Evolutionary conservation across 2,888 invertebrate genomes (phyloP).

Genomic region (Crepidodera aurea): DNA sequence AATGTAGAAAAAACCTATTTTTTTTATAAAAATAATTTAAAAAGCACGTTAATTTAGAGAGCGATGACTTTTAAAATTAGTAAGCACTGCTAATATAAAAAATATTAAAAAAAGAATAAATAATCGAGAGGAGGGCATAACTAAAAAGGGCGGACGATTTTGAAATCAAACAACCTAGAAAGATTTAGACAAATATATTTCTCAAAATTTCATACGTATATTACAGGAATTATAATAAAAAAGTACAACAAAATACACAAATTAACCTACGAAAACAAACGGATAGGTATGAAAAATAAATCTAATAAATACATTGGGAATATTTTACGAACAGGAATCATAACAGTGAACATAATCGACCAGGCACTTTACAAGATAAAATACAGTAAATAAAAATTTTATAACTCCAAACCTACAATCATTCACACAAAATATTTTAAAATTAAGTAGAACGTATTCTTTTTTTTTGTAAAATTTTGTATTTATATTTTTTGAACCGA

Average conservation of each 20-base stretch:
- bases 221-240: conserved; percentile 42
- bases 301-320: conserved; percentile 12
- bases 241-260: conserved; percentile 40
- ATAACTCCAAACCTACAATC: conserved; percentile 1
- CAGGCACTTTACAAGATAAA: neutral
- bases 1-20: too few species aligned
- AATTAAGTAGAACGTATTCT: neutral
- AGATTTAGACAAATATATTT: conserved; percentile 35
- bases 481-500: neutral
- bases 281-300: conserved; percentile 1
- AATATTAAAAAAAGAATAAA: too few species aligned
- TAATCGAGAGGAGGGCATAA: too few species aligned
- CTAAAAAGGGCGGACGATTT: too few species aligned
- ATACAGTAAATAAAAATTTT: conserved; percentile 1
- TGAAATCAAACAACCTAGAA: neutral
- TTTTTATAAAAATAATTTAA: too few species aligned
- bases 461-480: neutral
- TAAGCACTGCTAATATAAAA: too few species aligned
- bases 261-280: conserved; percentile 9
- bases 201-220: conserved; percentile 44
- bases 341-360: neutral
- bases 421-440: neutral
- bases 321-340: conserved; percentile 5
- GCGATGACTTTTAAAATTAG: too few species aligned
- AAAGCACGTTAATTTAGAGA: too few species aligned